Base-by-base conservation (phyloP, 1,140 invertebrate species). In the Aphidius gifuensis region DNA sequence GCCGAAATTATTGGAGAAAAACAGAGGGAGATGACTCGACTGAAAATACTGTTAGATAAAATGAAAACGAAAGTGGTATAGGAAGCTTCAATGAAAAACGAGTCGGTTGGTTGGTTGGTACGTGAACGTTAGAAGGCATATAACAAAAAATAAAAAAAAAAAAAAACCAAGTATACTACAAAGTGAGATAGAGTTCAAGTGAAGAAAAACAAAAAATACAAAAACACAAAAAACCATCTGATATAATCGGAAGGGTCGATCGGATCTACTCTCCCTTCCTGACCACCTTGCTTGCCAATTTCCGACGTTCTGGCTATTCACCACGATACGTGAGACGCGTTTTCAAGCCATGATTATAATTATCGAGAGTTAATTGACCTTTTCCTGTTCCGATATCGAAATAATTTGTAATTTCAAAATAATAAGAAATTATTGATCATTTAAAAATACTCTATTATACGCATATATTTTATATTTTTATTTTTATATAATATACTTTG, bases 201-300 rank as follows among this genome's bases (percentile, higher is more conserved):
- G 9, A 50, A 48, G 50, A 43, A 43, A 8, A 50, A 21, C n/a
- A 23, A 7, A 16, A 50, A 23, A 39, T 11, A 56, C 32, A 59
- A 39, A n/a, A 50, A 59, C 38, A 59, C n/a, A 59, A 40, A 42
- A 38, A 54, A 44, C 43, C 61, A 55, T 62, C 61, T 46, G 61
- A 62, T 62, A 55, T 62, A 57, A 62, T 62, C 61, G 61, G 61
- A 62, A 57, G 54, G 61, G 61, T 62, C 61, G 61, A 62, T 62
- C 61, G 55, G 46, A 49, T 48, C 54, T 54, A 56, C 46, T 57
- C 51, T 62, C 43, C 23, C 54, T 54, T 49, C 43, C 45, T 5
- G 49, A 32, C 45, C 60, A 61, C 42, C 53, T 61, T 46, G 51
- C 48, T 23, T 46, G 54, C 47, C 61, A 57, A 62, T 62, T 62